phyloP scores from a whole-genome alignment of 1,140 invertebrate genomes.

The Caerostris darwini region DNA sequence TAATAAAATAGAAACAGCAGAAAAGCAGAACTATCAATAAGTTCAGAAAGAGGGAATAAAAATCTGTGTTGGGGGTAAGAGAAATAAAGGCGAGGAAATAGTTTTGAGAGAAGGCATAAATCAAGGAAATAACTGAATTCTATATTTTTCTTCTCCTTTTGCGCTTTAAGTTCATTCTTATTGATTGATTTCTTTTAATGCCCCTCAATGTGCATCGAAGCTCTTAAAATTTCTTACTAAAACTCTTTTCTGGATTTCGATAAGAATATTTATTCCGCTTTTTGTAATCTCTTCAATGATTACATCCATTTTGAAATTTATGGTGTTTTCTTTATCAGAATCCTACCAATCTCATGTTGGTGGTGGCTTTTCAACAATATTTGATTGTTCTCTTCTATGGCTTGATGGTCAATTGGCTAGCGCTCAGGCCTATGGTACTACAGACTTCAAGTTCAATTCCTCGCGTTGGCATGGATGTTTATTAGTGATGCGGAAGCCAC shows the following conservation, averaged over 20 bases:
- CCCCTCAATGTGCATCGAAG: not conserved
- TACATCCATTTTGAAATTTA: too few relatives aligned
- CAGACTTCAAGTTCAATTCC: too few relatives aligned
- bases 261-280: too few relatives aligned
- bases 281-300: too few relatives aligned
- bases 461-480: too few relatives aligned
- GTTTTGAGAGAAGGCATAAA: conserved; percentile 11
- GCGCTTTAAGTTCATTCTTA: not conserved
- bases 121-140: not conserved
- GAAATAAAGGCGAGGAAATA: not conserved
- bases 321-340: too few relatives aligned
- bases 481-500: too few relatives aligned
- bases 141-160: not conserved
- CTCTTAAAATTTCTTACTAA: not conserved
- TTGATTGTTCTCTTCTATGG: too few relatives aligned
- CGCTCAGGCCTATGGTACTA: too few relatives aligned
- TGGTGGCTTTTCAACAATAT: too few relatives aligned
- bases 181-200: not conserved
- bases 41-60: not conserved
- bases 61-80: not conserved
- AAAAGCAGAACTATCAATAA: conserved; percentile 11
- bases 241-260: not conserved
- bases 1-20: not conserved
- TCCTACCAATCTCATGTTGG: too few relatives aligned
- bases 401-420: too few relatives aligned